phyloP scores from a whole-genome alignment of 2,888 invertebrate genomes.

The Podotricha telesiphe region DNA sequence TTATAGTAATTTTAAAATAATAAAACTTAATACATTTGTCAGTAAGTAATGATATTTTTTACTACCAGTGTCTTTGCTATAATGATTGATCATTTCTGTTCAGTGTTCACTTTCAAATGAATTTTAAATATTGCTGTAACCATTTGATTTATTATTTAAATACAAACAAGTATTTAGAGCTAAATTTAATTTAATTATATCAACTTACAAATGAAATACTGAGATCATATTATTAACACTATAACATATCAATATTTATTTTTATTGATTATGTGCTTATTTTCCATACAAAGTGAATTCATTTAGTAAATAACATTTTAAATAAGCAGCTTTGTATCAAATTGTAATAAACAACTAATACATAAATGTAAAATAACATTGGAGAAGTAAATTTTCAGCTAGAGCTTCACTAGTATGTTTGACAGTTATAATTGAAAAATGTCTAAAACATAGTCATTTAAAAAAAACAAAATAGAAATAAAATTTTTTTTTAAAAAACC shows the following conservation, averaged over 20 bases:
- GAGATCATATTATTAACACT: conserved; percentile 66
- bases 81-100: not conserved
- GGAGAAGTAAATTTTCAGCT: not conserved
- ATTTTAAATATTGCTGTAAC: not conserved
- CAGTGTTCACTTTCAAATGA: not conserved
- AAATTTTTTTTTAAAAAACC: not conserved
- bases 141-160: conserved; percentile 15
- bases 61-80: not conserved
- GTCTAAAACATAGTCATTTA: too few relatives aligned
- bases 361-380: too few relatives aligned
- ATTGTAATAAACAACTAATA: not conserved
- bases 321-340: not conserved
- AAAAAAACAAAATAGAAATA: too few relatives aligned
- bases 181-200: conserved; percentile 27
- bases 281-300: not conserved
- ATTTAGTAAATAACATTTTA: not conserved
- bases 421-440: not conserved
- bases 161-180: conserved; percentile 35
- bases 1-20: not conserved
- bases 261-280: conserved; percentile 9
- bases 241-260: conserved; percentile 24
- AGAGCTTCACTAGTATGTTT: not conserved
- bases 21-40: not conserved
- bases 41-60: not conserved
- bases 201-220: conserved; percentile 54